phyloP scores from a whole-genome alignment of 2,888 invertebrate genomes.

The Cheilosia urbana region DNA sequence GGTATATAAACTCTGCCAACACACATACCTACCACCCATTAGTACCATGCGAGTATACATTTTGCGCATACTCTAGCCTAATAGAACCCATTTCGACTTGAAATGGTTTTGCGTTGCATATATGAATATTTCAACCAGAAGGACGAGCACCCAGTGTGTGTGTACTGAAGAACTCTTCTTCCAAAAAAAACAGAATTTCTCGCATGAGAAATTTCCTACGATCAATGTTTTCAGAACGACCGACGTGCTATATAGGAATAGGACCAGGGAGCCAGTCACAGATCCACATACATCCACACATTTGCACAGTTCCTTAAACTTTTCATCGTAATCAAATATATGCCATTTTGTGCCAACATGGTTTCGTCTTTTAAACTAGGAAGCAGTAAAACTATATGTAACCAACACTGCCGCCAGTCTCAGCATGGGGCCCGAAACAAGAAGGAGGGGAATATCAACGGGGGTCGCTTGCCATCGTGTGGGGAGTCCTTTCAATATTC shows the following conservation, averaged over 20 bases:
- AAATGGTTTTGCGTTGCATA: conserved; percentile 62
- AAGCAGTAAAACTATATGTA: conserved; percentile 10
- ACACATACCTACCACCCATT: conserved; percentile 38
- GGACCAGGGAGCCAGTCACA: background rate
- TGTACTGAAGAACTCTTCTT: conserved; percentile 31
- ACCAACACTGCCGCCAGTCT: conserved; percentile 15
- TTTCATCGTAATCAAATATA: conserved; percentile 66
- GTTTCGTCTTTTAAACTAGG: conserved; percentile 39
- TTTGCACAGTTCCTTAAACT: conserved; percentile 63
- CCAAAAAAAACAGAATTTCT: conserved; percentile 51
- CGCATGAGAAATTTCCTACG: conserved; percentile 56
- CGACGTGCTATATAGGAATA: background rate
- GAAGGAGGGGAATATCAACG: conserved; percentile 23
- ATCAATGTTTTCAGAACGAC: conserved; percentile 52
- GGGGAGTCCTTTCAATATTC: conserved; percentile 56
- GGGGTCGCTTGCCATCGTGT: conserved; percentile 4
- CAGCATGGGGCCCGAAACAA: conserved; percentile 3
- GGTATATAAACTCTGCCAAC: conserved; percentile 24
- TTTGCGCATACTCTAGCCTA: conserved; percentile 72
- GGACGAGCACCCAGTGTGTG: conserved; percentile 29
- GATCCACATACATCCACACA: conserved; percentile 13
- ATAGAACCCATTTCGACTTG: conserved; percentile 61
- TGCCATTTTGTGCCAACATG: conserved; percentile 68
- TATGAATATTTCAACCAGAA: conserved; percentile 6
- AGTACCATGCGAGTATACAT: conserved; percentile 29